These are phyloP conservation scores for Drosophila multiciliata DNA, from an alignment of 2,888 invertebrate species.

Conservation along the genomic window DNA sequence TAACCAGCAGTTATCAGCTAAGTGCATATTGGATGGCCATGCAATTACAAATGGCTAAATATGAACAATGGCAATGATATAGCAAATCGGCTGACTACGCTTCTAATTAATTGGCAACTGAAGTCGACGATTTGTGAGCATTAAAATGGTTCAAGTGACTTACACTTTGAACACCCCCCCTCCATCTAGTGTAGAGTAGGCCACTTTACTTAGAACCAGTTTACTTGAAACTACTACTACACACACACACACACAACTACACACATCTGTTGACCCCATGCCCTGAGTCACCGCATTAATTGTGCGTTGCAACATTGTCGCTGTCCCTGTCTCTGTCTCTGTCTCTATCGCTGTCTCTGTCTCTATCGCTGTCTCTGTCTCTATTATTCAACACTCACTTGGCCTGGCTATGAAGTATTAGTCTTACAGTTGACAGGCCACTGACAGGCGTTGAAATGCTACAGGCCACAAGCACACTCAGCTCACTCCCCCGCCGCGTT, in stretches of 20 bases:
- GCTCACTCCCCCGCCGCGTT: not conserved
- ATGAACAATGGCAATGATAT: constrained; percentile 3
- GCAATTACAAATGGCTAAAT: constrained; percentile 43
- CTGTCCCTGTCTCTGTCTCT: not conserved
- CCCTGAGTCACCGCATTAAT: constrained; percentile 1
- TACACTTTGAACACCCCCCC: constrained; percentile 30
- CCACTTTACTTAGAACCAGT: constrained; percentile 9
- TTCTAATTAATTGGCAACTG: constrained; percentile 57
- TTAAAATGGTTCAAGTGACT: constrained; percentile 34
- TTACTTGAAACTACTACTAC: not conserved
- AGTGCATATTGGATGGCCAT: constrained; percentile 56
- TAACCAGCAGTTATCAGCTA: constrained; percentile 28
- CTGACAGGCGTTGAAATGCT: constrained; percentile 65
- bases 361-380: constrained; percentile 10
- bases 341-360: not conserved
- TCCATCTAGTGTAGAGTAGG: constrained; percentile 1
- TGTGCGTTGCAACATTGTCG: constrained; percentile 19
- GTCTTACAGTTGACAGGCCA: constrained; percentile 73
- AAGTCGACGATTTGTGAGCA: constrained; percentile 22
- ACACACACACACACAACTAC: not conserved
- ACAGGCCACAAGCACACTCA: constrained; percentile 13
- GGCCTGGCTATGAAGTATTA: constrained; percentile 68
- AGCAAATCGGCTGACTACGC: constrained; percentile 38
- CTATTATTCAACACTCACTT: constrained; percentile 66
- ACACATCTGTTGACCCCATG: constrained; percentile 11